Base-by-base conservation (phyloP, 92 coral and sea anemone species). In the Epizoanthus ramosus region DNA sequence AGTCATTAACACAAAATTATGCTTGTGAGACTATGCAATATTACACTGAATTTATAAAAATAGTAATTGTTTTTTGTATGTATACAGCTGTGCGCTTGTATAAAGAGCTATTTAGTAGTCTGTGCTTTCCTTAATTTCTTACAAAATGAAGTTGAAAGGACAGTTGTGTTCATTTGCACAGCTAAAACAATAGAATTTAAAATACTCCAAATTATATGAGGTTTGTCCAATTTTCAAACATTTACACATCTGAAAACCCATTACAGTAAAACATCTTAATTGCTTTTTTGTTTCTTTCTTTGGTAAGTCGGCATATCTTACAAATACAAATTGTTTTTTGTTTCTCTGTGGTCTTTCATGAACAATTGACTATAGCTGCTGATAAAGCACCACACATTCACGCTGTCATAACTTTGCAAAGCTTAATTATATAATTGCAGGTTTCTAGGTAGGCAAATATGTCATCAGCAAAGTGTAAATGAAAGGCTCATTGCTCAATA, bases 201-300 rank as follows among this genome's bases (percentile, higher is more conserved):
- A 75, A 59, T 19, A 75, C 22, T 75, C 23, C 12, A 31, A 58
- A 59, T 39, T 75, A 58, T 37, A 59, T 39, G 81, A 35, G 68
- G 39, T 75, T 37, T 74, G 24, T 25, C 57, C 31, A 74, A 57
- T 56, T 52, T 74, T 74, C 65, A 56, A 74, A 74, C 59, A 75
- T 21, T 75, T 39, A 75, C 33, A 59, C 68, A 75, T 10, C 81
- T 75, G 81, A 75, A 75, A 59, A 75, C 56, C 43, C 22, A 74
- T 25, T 54, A 25, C 33, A 22, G 0, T 17, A 31, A 57, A 75
- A 41, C 39, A 58, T 10, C 56, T 37, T 75, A 75, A 57, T 57
- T 57, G 68, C 31, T 74, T 74, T 75, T 58, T 41, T 54, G 54
- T 19, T 52, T 8, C 22, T 33, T 57, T 58, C 23, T 75, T 8